Base-by-base conservation (phyloP, 2,888 invertebrate genomes). In the Diplazon laetatorius region DNA sequence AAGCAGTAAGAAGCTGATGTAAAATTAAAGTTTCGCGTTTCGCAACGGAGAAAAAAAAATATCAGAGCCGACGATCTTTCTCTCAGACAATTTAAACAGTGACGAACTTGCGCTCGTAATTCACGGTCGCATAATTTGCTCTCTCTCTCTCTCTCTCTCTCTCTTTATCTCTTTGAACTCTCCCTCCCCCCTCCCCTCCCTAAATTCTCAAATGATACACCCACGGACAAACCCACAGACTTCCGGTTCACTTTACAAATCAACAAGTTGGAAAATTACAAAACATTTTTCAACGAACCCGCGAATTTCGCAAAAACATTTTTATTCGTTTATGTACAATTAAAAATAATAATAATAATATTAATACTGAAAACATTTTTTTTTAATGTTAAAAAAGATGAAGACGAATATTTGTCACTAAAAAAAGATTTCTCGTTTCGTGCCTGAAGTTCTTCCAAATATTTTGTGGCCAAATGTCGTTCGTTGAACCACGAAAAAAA, bases 1-100 rank as follows among this genome's bases (percentile, higher is more conserved):
- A 91, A 91, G 83, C 90, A 90, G 87, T 88, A 90, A 55, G 59
- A 90, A 55, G 65, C 18, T 12, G 68, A 60, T 59, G 18, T 71
- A 62, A 42, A 44, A 35, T 73, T 30, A 76, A 70, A 55, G 72
- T 76, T 63, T 30, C 69, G 75, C 62, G 69, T 75, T 48, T 60
- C 16, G 50, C 65, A n/a, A n/a, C n/a, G n/a, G 72, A 22, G 59
- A 63, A 62, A 60, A 77, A 72, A 44, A 30, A 66, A 68, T 30
- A n/a, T 25, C 52, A 14, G 52, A 52, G 52, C 30, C 8, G 30
- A 52, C 30, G 14, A 14, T 14, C 30, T 42, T 25, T 42, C 1
- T n/a, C 42, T 14, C 16, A 35, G 30, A 16, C 69, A 75, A 78
- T 59, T n/a, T n/a, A 72, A 65, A 62, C 65, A 66, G 71, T 57